Conservation (phyloP, 1,140 invertebrate species). For the Mercenaria mercenaria region DNA sequence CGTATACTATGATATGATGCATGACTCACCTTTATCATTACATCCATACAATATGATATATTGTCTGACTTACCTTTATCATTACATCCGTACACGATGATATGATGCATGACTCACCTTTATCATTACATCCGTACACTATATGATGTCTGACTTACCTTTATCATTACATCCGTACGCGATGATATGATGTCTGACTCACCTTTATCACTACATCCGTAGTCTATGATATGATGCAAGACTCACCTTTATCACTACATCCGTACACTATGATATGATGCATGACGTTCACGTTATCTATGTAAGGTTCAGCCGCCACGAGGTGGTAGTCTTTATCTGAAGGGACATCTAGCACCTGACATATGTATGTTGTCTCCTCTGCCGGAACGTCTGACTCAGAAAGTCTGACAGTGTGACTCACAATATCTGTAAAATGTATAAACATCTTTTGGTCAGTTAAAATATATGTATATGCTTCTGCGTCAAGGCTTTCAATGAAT, state of each 20-base stretch:
- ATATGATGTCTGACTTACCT: constrained; percentile 75
- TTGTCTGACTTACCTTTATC: neutral
- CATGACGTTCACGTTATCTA: constrained; percentile 72
- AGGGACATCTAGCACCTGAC: constrained; percentile 64
- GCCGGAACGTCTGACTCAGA: neutral
- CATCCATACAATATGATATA: neutral
- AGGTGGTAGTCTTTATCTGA: constrained; percentile 65
- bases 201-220: constrained; percentile 33
- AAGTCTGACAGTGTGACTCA: neutral
- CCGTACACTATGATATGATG: constrained; percentile 75
- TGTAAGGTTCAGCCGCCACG: constrained; percentile 70
- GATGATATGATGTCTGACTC: constrained; percentile 65
- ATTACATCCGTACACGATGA: no score
- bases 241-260: constrained; percentile 21
- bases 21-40: constrained; percentile 68
- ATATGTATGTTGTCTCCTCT: constrained; percentile 69
- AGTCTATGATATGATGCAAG: constrained; percentile 16
- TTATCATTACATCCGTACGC: constrained; percentile 71
- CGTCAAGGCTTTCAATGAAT: no score
- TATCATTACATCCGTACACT: constrained; percentile 67
- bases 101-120: neutral
- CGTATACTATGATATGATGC: constrained; percentile 75
- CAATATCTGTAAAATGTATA: neutral
- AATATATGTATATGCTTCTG: no score
- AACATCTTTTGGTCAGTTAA: no score